phyloP scores from a whole-genome alignment of 1,140 invertebrate genomes.

The Drosophila triauraria region DNA sequence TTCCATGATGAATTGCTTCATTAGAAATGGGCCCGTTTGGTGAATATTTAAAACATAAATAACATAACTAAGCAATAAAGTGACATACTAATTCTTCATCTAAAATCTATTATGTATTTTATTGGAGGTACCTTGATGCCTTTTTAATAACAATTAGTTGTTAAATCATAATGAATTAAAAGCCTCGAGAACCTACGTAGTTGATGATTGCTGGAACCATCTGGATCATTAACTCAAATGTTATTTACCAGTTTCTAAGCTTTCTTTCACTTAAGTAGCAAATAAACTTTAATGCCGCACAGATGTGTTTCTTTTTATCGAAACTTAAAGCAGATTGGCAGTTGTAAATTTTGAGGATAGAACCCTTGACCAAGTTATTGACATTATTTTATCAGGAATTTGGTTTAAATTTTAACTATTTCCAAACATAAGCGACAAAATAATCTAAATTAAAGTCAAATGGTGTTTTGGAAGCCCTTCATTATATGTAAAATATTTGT shows the following conservation, averaged over 20 bases:
- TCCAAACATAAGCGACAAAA: neutral
- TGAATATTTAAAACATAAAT: neutral
- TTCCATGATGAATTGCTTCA: conserved; percentile 14
- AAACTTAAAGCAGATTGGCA: neutral
- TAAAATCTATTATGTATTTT: neutral
- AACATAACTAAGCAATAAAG: neutral
- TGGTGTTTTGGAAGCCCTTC: neutral
- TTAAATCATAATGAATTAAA: too few relatives aligned
- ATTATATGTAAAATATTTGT: neutral
- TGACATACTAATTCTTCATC: neutral
- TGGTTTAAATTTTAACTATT: neutral
- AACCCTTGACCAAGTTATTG: neutral
- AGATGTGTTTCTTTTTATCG: neutral
- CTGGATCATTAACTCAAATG: neutral
- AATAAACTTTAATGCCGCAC: neutral
- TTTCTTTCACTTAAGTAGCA: neutral
- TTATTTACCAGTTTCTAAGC: neutral
- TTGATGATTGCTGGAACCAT: neutral
- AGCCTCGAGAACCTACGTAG: neutral
- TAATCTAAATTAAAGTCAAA: neutral
- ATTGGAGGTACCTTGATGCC: neutral
- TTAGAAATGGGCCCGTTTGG: neutral
- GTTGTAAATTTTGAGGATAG: neutral
- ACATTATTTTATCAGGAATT: neutral
- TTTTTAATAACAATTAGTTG: neutral